Base-by-base conservation (phyloP, 2,888 invertebrate genomes). In the Matsumyia berberina region DNA sequence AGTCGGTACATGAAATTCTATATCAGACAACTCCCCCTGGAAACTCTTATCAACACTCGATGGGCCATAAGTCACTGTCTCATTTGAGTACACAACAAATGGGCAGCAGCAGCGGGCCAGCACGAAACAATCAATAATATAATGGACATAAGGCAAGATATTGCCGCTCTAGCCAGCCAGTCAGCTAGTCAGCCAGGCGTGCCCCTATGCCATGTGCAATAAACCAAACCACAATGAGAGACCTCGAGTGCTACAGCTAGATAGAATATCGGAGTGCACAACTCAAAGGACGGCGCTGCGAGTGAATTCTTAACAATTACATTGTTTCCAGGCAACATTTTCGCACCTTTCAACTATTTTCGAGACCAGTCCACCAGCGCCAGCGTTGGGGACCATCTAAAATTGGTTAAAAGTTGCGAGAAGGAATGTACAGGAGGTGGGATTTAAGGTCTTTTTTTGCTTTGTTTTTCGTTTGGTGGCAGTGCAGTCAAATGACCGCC, bases 121-220 rank as follows among this genome's bases (percentile, higher is more conserved):
- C 80, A 85, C 80, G 74, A 80, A 85, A 76, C 79, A 80, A 80
- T 85, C 80, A 85, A 85, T 80, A 85, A 85, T 80, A 80, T 76
- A 85, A 85, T 85, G 80, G 83, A 85, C 85, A 74, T 85, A 64
- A 53, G 76, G 70, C 78, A 69, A 83, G 78, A 78, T 83, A 83
- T 57, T 69, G 31, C 8, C 31, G 64, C 66, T 35, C 12, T 11
- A 39, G 39, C 53, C 24, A 24, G 24, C 24, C 24, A 24, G 24
- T 4, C 4, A 24, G 24, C 4, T 4, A 24, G 24, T 1, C 24
- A 24, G 24, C 49, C 24, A 49, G 83, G 37, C 85, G 85, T 80
- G 85, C 85, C 85, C 74, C 79, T 76, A 74, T 80, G 70, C 46
- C 57, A 76, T 79, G 74, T 85, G 79, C 70, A 85, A 85, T 79